phyloP scores from a whole-genome alignment of 2,888 invertebrate species.

The Linnaemya vulpina region DNA sequence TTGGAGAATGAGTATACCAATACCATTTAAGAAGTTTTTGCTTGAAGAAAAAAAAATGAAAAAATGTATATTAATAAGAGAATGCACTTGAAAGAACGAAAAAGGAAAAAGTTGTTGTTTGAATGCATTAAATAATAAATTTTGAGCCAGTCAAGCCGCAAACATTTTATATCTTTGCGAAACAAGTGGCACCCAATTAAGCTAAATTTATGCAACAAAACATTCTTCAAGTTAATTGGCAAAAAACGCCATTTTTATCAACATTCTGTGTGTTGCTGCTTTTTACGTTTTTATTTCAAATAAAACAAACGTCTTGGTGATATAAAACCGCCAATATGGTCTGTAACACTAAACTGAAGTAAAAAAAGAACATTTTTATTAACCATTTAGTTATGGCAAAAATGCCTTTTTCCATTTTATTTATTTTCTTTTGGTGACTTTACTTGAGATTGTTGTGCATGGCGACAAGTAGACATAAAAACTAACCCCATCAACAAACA shows the following conservation, averaged over 20 bases:
- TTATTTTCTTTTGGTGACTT: constrained; percentile 13
- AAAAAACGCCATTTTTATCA: constrained; percentile 68
- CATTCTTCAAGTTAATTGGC: constrained; percentile 72
- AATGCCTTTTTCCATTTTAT: constrained; percentile 37
- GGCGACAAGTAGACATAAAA: constrained; percentile 45
- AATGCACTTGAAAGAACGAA: constrained; percentile 11
- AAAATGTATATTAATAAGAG: not conserved
- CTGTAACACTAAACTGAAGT: constrained; percentile 22
- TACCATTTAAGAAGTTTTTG: constrained; percentile 40
- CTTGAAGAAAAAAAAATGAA: not conserved
- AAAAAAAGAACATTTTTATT: constrained; percentile 27
- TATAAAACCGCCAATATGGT: constrained; percentile 45
- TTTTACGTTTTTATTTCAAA: constrained; percentile 51
- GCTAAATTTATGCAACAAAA: constrained; percentile 72
- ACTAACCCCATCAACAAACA: constrained; percentile 53
- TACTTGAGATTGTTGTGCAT: constrained; percentile 10
- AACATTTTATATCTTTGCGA: constrained; percentile 55
- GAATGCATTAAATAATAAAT: constrained; percentile 70
- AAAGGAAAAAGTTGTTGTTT: constrained; percentile 62
- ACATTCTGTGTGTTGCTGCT: constrained; percentile 15
- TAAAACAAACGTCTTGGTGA: constrained; percentile 54
- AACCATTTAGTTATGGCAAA: constrained; percentile 65
- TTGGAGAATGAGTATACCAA: constrained; percentile 34
- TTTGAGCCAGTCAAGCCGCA: constrained; percentile 49
- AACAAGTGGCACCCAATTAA: constrained; percentile 72